Percentiles rank a stretch among this genome's conserved stretches.
phyloP scores from a whole-genome alignment of 2,113 vertebrate genomes.

The Mustelus asterias region DNA sequence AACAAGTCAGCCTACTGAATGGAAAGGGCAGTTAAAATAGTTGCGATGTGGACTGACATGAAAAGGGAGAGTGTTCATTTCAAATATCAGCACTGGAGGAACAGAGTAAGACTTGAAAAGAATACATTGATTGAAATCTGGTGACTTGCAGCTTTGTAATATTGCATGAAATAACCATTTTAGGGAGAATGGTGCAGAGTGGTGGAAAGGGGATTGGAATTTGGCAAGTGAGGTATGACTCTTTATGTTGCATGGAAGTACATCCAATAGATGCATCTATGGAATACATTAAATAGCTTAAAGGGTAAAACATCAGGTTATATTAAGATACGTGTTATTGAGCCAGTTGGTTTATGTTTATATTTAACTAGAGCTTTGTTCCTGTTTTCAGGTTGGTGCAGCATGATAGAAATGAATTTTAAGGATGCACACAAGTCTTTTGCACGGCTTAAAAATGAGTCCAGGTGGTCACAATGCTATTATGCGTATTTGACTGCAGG shows the following conservation, averaged over 20 bases:
- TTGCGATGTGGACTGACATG: background rate
- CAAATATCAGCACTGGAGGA: background rate
- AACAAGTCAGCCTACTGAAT: background rate
- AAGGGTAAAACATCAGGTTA: background rate
- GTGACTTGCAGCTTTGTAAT: background rate
- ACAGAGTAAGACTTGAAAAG: background rate
- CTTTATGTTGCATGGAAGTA: background rate
- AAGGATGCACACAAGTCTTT: slow-evolving; percentile 84
- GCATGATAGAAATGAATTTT: slow-evolving; percentile 98
- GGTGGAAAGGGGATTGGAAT: background rate
- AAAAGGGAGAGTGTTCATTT: background rate
- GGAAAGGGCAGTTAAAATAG: background rate
- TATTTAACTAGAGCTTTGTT: background rate
- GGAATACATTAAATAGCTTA: background rate
- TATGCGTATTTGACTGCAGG: slow-evolving; percentile 94
- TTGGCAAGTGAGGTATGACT: background rate
- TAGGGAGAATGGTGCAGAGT: background rate
- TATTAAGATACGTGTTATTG: background rate
- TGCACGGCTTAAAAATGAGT: slow-evolving; percentile 90
- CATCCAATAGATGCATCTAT: background rate
- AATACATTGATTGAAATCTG: background rate
- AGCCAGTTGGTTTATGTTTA: background rate
- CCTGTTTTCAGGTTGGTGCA: slow-evolving; percentile 84
- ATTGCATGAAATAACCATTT: background rate
- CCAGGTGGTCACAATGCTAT: slow-evolving; percentile 97